Evolutionary conservation across 2,888 invertebrate species (phyloP).

Genomic region (Drymonia ruficornis): DNA sequence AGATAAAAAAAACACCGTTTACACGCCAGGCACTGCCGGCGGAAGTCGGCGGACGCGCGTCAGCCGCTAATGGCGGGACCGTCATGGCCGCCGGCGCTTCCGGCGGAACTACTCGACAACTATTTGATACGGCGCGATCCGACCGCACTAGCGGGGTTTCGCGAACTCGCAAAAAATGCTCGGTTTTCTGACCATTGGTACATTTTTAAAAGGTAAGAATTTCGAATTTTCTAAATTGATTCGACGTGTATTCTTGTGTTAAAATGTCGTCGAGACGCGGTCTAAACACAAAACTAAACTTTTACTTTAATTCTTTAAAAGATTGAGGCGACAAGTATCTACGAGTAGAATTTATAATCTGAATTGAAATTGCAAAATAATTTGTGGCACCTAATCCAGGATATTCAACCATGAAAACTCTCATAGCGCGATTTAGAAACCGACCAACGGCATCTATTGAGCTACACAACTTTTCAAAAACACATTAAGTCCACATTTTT

Average conservation of each 20-base stretch:
- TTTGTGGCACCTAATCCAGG: no score
- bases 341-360: no score
- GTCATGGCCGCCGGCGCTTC: conserved; percentile 51
- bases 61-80: conserved; percentile 53
- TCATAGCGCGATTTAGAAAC: neutral
- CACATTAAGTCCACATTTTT: neutral
- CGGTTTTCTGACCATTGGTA: neutral
- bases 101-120: conserved; percentile 44
- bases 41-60: conserved; percentile 45
- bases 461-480: no score
- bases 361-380: no score
- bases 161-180: neutral
- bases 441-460: neutral
- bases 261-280: no score
- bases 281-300: no score
- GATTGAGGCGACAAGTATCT: no score
- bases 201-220: no score
- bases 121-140: conserved; percentile 51
- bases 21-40: conserved; percentile 23
- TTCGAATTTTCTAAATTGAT: no score
- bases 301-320: no score
- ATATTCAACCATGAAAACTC: neutral
- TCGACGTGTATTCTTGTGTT: no score
- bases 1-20: conserved; percentile 1
- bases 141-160: conserved; percentile 13